Conservation (phyloP, 2,113 vertebrate species). For the Embiotoca jacksoni region DNA sequence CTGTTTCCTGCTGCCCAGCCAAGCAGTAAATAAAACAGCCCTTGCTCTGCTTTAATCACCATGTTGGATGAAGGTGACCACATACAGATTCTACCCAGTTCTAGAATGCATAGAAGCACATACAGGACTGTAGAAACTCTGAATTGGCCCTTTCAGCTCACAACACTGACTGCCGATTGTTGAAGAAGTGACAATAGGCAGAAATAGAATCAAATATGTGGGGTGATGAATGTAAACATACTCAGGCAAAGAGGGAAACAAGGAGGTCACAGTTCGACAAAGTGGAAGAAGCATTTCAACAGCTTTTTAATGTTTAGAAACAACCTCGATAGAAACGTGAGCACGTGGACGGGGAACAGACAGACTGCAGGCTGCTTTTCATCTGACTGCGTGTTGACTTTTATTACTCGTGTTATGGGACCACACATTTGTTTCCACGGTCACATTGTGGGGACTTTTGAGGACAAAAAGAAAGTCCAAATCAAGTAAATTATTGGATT, state of each 20-base stretch:
- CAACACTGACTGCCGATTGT: no score
- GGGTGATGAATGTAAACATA: not conserved
- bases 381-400: not conserved
- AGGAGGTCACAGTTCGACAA: not conserved
- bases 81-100: no score
- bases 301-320: not conserved
- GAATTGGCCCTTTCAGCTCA: no score
- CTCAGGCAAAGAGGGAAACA: not conserved
- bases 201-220: not conserved
- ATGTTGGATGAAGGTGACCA: no score
- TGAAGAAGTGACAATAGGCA: not conserved
- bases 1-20: no score
- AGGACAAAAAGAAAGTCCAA: not conserved
- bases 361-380: constrained; percentile 10
- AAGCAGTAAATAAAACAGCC: no score
- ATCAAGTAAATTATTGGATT: constrained; percentile 13
- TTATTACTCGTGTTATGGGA: not conserved
- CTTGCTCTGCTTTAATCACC: no score
- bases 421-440: constrained; percentile 6
- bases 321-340: constrained; percentile 15
- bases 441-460: not conserved
- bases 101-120: no score
- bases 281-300: no score
- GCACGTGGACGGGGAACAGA: constrained; percentile 12
- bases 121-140: no score